These are phyloP conservation scores for Elachura formosa DNA, from an alignment of 2,113 vertebrate genomes.

Conservation along the genomic window DNA sequence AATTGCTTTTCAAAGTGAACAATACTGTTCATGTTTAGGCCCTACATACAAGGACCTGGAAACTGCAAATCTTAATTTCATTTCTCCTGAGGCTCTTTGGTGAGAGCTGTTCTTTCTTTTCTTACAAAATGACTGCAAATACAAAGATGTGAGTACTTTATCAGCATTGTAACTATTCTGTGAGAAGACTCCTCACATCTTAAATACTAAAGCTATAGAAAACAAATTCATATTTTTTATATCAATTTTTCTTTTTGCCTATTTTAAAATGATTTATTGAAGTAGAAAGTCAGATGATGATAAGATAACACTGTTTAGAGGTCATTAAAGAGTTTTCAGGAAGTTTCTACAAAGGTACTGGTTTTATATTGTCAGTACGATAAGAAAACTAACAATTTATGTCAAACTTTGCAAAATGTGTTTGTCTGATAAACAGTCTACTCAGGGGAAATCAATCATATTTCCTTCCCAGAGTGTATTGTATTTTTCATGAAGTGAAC, in stretches of 20 bases:
- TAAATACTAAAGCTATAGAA: slow-evolving; percentile 62
- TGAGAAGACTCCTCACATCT: slow-evolving; percentile 29
- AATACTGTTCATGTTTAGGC: not conserved
- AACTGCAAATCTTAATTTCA: not conserved
- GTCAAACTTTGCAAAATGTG: slow-evolving; percentile 79
- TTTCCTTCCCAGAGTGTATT: slow-evolving; percentile 60
- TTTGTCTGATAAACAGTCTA: slow-evolving; percentile 82
- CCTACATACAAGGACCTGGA: not conserved
- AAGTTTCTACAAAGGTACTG: slow-evolving; percentile 73
- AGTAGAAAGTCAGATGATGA: slow-evolving; percentile 72
- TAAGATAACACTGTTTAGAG: slow-evolving; percentile 82
- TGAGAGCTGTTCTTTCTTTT: slow-evolving; percentile 21
- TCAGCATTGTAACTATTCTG: slow-evolving; percentile 39
- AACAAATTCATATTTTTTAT: slow-evolving; percentile 73
- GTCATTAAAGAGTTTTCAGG: slow-evolving; percentile 78
- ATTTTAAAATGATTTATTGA: slow-evolving; percentile 81
- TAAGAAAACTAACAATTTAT: slow-evolving; percentile 80
- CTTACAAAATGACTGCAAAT: not conserved
- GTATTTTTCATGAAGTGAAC: slow-evolving; percentile 80
- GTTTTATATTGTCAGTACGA: slow-evolving; percentile 69
- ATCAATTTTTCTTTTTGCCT: slow-evolving; percentile 70
- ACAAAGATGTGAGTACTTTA: slow-evolving; percentile 45
- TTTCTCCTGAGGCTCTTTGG: not conserved
- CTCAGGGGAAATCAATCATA: slow-evolving; percentile 75
- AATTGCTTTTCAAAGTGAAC: not conserved